Base-by-base conservation (phyloP, 2,888 invertebrate species). In the Eupithecia centaureata region DNA sequence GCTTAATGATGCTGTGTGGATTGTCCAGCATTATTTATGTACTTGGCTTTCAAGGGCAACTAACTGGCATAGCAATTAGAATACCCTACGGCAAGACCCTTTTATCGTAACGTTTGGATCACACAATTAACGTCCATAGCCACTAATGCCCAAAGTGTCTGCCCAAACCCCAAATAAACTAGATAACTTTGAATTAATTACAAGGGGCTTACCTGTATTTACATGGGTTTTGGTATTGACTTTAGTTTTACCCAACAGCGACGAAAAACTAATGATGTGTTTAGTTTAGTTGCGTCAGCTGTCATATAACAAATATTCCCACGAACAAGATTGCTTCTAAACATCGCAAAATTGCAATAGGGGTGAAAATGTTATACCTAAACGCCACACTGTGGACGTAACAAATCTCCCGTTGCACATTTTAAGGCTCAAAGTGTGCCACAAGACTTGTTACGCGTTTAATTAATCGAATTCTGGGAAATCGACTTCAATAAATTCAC, bases 51-150 rank as follows among this genome's bases (percentile, higher is more conserved):
- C 18, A 42, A 42, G 42, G 42, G 8, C 8, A 18, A 22, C 42
- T 18, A 18, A 18, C 18, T 10, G 18, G 18, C 47, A 47, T 1
- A 22, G 47, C 22, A 47, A 30, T n/a, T 27, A 27, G 25, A 28
- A 10, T n/a, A n/a, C n/a, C 28, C 42, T 38, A 59, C 42, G 33
- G 2, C 35, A 47, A 70, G 77, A 65, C 73, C 75, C 76, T 78
- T 60, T 60, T 63, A 67, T 67, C 54, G 38, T 54, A 54, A 63
- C 38, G 52, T 38, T 59, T 74, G 62, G 62, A 74, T 77, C 75
- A 75, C 27, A 77, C 78, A 79, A 84, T 84, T 79, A 82, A 77
- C 76, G 72, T 72, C 72, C 18, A 30, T 8, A 54, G 30, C 54
- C 8, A 10, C 54, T 56, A 30, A 56, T 56, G 13, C 54, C 54